Conservation (phyloP, 2,888 invertebrate genomes). For the Nomada ruficornis region DNA sequence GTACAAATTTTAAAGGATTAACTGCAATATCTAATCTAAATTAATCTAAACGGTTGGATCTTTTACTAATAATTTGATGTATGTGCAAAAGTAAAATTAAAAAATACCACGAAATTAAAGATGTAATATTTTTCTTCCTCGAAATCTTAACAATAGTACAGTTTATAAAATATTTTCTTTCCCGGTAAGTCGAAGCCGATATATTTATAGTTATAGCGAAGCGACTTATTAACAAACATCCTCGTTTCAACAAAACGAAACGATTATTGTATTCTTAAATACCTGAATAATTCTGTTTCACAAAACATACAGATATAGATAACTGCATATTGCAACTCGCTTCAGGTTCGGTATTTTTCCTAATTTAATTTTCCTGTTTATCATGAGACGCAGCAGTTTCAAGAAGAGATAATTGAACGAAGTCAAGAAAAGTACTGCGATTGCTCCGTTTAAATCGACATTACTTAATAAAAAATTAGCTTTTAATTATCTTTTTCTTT, state of each 20-base stretch:
- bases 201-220: not conserved
- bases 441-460: not conserved
- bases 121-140: no score
- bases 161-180: not conserved
- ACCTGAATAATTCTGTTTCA: not conserved
- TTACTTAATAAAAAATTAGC: not conserved
- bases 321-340: not conserved
- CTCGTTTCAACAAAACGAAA: not conserved
- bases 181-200: not conserved
- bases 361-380: slow-evolving; percentile 3
- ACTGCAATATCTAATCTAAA: no score
- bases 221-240: not conserved
- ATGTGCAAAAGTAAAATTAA: no score
- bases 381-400: not conserved
- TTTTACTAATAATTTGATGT: no score
- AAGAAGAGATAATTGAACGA: not conserved
- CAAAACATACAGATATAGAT: not conserved
- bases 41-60: no score
- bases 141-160: no score
- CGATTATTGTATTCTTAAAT: not conserved
- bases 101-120: no score
- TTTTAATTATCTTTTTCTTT: no score
- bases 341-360: not conserved
- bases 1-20: no score
- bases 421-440: not conserved